Evolutionary conservation across 2,797 vertebrate species (phyloP), one percentile per base, ranked within the genome.

Genomic region (Protosalanx chinensis): DNA sequence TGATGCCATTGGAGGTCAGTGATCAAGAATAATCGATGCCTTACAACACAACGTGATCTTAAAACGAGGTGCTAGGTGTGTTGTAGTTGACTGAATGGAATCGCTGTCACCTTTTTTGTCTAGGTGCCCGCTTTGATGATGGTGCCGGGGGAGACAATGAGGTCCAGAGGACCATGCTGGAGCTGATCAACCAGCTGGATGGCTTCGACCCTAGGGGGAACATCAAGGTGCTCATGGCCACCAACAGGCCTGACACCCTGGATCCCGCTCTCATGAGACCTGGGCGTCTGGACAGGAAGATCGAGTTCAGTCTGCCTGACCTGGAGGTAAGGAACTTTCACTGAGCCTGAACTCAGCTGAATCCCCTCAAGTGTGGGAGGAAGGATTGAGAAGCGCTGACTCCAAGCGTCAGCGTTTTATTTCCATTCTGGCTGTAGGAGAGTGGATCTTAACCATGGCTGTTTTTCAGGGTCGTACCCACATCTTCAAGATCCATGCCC

Each of bases 151-250:
- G 98, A 32, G 98, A 99, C 89, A 99, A 99, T 0, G 98, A 99
- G 84, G 98, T 99, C 33, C 98, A 99, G 86, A 95, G 98, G 69
- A 99, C 97, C 0, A 99, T 99, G 97, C 86, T 99, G 91, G 98
- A 99, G 86, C 91, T 99, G 63, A 99, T 99, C 85, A 99, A 99
- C 88, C 98, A 99, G 88, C 86, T 99, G 81, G 98, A 99, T 6
- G 98, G 98, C 1, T 99, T 99, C 71, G 98, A 99, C 83, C 97
- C 98, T 0, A 91, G 97, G 68, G 98, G 98, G 71, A 99, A 99
- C 89, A 99, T 99, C 85, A 99, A 99, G 82, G 97, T 99, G 15
- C 91, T 99, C 70, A 99, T 99, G 98, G 97, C 97, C 79, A 99
- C 97, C 18, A 99, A 99, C 89, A 91, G 98, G 64, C 97, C 98